phyloP scores from a whole-genome alignment of 1,140 invertebrate species.

The Augochlora pura region DNA sequence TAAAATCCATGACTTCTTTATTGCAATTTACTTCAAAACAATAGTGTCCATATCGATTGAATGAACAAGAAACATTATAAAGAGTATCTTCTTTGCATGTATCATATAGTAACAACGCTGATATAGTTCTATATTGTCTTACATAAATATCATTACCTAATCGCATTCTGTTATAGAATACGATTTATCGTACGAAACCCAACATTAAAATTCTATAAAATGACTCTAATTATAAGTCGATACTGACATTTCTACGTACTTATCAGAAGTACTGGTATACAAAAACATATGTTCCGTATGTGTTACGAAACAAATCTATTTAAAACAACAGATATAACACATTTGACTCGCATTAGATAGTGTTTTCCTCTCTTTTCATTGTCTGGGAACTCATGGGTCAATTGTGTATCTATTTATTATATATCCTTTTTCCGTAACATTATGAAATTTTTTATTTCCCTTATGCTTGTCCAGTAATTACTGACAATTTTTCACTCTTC shows the following conservation, averaged over 20 bases:
- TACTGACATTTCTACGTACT: conserved; percentile 30
- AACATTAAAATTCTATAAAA: background rate
- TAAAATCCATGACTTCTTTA: background rate
- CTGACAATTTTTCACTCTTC: conserved; percentile 55
- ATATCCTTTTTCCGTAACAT: background rate
- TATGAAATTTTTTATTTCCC: background rate
- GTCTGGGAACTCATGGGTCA: background rate
- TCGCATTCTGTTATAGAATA: background rate
- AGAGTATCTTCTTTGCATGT: conserved; percentile 24
- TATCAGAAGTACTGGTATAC: conserved; percentile 37
- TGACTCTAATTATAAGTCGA: conserved; percentile 14
- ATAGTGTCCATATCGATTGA: background rate
- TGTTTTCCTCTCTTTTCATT: background rate
- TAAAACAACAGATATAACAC: conserved; percentile 13
- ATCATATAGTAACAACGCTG: conserved; percentile 23
- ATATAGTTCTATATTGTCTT: conserved; percentile 1
- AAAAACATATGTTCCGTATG: conserved; percentile 26
- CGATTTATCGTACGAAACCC: background rate
- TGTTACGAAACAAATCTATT: conserved; percentile 19
- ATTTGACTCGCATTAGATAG: background rate
- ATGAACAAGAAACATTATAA: conserved; percentile 3
- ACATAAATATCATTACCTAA: background rate
- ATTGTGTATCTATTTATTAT: background rate
- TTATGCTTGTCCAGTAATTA: conserved; percentile 7
- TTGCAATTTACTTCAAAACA: conserved; percentile 8